Percentiles rank a stretch among this genome's conserved stretches.
Conservation (phyloP, 1,140 invertebrate genomes). For the Zaprionus ghesquierei region DNA sequence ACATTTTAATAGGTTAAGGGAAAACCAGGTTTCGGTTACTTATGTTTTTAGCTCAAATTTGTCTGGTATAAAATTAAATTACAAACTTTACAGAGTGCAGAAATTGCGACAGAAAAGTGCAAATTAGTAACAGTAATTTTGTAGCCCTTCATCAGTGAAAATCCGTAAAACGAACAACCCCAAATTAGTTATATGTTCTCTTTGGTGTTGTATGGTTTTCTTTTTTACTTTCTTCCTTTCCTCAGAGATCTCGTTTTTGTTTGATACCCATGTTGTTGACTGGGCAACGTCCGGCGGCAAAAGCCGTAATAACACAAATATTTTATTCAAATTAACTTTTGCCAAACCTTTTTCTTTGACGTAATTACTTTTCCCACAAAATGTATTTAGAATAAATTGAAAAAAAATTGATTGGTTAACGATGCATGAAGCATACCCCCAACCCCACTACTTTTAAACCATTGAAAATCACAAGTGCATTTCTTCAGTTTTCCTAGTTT, state of each 20-base stretch:
- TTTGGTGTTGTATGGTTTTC: slow-evolving; percentile 55
- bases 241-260: slow-evolving; percentile 5
- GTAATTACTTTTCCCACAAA: neutral
- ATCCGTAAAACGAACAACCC: neutral
- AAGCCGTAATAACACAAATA: neutral
- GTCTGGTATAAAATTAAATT: slow-evolving; percentile 31
- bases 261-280: slow-evolving; percentile 10
- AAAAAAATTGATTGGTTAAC: neutral
- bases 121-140: slow-evolving; percentile 56
- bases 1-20: slow-evolving; percentile 1
- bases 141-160: slow-evolving; percentile 2
- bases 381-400: neutral
- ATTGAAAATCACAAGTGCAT: neutral
- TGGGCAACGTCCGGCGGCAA: slow-evolving; percentile 7
- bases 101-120: slow-evolving; percentile 74
- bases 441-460: neutral
- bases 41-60: slow-evolving; percentile 22
- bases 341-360: neutral
- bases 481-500: neutral
- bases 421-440: neutral
- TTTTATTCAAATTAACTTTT: neutral
- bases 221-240: slow-evolving; percentile 5
- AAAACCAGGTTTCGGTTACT: slow-evolving; percentile 38
- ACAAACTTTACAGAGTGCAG: slow-evolving; percentile 42
- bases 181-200: slow-evolving; percentile 53